Evolutionary conservation across 2,113 vertebrate genomes (phyloP).

Genomic region (Tragelaphus buxtoni): DNA sequence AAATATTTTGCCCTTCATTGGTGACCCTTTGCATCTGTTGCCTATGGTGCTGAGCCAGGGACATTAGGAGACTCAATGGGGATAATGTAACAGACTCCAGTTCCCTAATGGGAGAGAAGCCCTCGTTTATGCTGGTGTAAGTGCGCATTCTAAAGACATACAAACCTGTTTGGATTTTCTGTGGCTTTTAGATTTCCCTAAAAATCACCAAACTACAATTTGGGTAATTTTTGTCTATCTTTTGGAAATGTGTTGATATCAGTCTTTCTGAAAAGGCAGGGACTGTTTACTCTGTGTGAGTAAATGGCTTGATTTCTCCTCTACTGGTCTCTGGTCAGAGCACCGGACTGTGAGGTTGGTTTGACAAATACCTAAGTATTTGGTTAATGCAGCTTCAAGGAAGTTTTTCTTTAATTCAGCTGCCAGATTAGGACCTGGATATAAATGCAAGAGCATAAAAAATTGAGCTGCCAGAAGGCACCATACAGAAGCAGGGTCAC

Average conservation of each 20-base stretch:
- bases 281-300: not conserved
- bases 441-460: constrained; percentile 9
- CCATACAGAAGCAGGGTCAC: not conserved
- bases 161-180: constrained; percentile 10
- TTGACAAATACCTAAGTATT: not conserved
- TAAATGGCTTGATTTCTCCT: constrained; percentile 17
- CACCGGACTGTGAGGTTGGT: not conserved
- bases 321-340: not conserved
- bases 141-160: constrained; percentile 39
- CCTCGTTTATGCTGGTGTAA: constrained; percentile 17
- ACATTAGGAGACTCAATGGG: constrained; percentile 67
- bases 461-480: not conserved
- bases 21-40: constrained; percentile 73
- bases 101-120: constrained; percentile 63
- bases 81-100: constrained; percentile 67
- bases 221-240: constrained; percentile 41
- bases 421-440: not conserved
- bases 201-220: constrained; percentile 35
- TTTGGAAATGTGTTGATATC: constrained; percentile 14
- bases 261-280: not conserved
- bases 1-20: constrained; percentile 70
- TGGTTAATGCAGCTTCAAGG: not conserved
- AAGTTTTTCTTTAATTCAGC: not conserved
- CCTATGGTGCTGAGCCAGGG: constrained; percentile 59
- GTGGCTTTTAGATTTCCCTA: constrained; percentile 50